phyloP scores from a whole-genome alignment of 2,888 invertebrate species.

The Panopea generosa region DNA sequence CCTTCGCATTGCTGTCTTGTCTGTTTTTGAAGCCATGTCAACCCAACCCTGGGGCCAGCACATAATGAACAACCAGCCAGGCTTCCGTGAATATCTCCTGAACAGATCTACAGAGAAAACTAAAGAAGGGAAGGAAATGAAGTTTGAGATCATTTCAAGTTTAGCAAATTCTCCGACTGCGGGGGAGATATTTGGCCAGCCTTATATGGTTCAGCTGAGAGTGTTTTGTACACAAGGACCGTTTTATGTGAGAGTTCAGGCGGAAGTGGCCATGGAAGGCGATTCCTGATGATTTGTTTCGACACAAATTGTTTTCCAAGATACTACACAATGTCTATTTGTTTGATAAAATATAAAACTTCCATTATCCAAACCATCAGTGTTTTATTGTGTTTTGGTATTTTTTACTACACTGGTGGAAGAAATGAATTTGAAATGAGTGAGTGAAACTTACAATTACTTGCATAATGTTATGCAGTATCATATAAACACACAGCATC shows the following conservation, averaged over 20 bases:
- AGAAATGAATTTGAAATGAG: too few relatives aligned
- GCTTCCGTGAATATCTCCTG: slow-evolving; percentile 92
- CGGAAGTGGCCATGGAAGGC: slow-evolving; percentile 92
- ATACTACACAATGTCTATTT: too few relatives aligned
- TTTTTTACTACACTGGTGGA: too few relatives aligned
- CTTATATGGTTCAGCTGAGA: slow-evolving; percentile 88
- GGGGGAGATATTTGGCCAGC: slow-evolving; percentile 88
- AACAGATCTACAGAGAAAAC: slow-evolving; percentile 90
- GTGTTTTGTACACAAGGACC: slow-evolving; percentile 92
- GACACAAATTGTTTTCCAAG: too few relatives aligned
- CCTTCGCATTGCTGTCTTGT: slow-evolving; percentile 90
- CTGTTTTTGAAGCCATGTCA: slow-evolving; percentile 89
- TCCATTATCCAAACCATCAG: too few relatives aligned
- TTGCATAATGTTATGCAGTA: too few relatives aligned
- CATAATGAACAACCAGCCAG: slow-evolving; percentile 90
- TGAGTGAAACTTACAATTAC: too few relatives aligned
- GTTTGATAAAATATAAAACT: too few relatives aligned
- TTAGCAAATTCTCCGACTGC: slow-evolving; percentile 85
- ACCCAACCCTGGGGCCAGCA: slow-evolving; percentile 93
- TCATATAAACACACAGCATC: too few relatives aligned
- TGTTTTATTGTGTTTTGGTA: too few relatives aligned
- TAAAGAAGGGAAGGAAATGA: slow-evolving; percentile 91
- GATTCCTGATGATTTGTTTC: slow-evolving; percentile 55
- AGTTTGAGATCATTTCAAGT: slow-evolving; percentile 89
- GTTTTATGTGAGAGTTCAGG: slow-evolving; percentile 89